Evolutionary conservation across 2,113 vertebrate genomes (phyloP).

Genomic region (Sciurus niger): DNA sequence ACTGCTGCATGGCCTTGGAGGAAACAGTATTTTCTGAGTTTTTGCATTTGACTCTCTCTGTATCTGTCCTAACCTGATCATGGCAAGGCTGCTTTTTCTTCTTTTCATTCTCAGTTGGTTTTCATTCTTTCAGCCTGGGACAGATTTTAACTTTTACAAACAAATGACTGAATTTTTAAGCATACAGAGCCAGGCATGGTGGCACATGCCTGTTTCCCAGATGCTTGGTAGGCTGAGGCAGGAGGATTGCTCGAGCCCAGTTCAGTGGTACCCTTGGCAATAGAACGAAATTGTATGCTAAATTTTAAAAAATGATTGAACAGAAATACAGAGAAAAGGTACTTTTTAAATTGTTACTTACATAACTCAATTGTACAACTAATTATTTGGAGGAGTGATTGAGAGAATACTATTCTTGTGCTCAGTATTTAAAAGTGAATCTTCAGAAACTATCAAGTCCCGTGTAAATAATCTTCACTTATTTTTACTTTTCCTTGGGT

Average conservation of each 20-base stretch:
- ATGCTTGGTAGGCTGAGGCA: background rate
- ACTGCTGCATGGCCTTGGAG: background rate
- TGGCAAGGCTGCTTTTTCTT: background rate
- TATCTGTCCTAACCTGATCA: background rate
- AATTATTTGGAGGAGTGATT: background rate
- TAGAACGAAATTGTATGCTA: no score
- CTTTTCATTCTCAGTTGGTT: background rate
- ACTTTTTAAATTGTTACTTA: background rate
- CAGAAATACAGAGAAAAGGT: background rate
- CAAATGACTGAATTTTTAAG: background rate
- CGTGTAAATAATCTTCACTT: background rate
- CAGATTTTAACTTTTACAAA: slow-evolving; percentile 2
- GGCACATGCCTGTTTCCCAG: no score
- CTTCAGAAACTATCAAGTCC: background rate
- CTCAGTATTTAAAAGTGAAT: background rate
- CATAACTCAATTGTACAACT: background rate
- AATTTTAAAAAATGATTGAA: background rate
- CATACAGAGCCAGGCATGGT: background rate
- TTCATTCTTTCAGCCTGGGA: background rate
- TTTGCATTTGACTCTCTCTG: background rate
- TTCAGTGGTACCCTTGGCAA: background rate
- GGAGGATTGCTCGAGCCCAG: background rate
- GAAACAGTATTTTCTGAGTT: background rate
- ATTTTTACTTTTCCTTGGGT: slow-evolving; percentile 15
- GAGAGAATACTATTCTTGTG: background rate